Evolutionary conservation across 92 coral and sea anemone genomes (phyloP), one percentile per base, ranked within the genome.

Genomic region (Epizoanthus rinbou): DNA sequence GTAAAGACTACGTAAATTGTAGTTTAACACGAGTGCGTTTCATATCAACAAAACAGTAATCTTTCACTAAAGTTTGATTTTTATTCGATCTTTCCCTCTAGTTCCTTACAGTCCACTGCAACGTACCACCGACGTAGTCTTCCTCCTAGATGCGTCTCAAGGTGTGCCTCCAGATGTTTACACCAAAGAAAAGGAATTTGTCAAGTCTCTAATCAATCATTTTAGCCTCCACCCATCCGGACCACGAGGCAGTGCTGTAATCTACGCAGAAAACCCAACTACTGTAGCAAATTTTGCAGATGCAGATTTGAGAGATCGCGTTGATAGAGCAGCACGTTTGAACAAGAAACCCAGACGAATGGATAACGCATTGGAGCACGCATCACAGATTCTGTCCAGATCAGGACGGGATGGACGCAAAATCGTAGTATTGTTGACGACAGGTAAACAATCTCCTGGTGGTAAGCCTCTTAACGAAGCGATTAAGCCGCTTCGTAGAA

Each of bases 321-420:
- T 47, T 15, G 90, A 92, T 33, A 91, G 91, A 69, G 76, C 67
- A 18, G 90, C 94, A 39, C 73, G 80, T 17, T 80, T 85, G 33
- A 86, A 86, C 4, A 93, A 94, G 35, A 91, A 89, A 9, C 73
- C 81, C 2, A 70, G 93, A 58, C 76, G 90, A 69, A 87, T 80
- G 54, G 93, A 88, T 81, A 83, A 72, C 31, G 98, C 97, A 15
- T 65, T 95, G 52, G 86, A 85, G 3, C 87, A 70, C 7, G 94
- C 92, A 17, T 88, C 82, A 13, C 80, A 56, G 2, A 65, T 88
- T 60, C 67, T 90, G 23, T 52, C 64, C 19, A 78, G 85, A 3
- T 89, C 94, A 1, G 76, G 92, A 76, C 88, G 79, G 17, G 85
- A 53, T 14, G 80, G 64, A 41, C 92, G 93, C 33, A 92, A 89